Evolutionary conservation across 2,797 vertebrate genomes (phyloP), one percentile per base, ranked within the genome.

Genomic region (Nannoperca obscura): DNA sequence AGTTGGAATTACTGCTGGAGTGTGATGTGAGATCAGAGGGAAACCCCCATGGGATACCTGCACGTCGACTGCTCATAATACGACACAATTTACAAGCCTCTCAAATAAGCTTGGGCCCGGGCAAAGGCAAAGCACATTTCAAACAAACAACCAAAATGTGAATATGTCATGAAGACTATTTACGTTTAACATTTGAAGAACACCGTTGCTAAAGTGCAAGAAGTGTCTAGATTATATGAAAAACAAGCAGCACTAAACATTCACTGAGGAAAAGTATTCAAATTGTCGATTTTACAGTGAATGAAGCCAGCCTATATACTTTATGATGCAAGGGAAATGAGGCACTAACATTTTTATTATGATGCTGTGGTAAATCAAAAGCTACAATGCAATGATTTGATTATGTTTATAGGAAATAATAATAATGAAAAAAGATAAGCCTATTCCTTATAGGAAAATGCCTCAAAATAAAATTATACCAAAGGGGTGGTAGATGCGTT

Each of bases 1-100:
- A 89, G 81, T 72, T 81, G 88, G 89, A 93, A 92, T 87, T 88
- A 93, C 89, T 88, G 91, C 91, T 80, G 89, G 89, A 88, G 77
- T 88, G 87, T 85, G 88, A 93, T 87, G 86, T 54, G 86, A 88
- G 87, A 91, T 84, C 87, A 88, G 86, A 87, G 82, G 86, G 88
- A 91, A 93, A 84, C 85, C 91, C 87, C 88, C 82, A 88, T 71
- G 88, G 87, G 90, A 92, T 83, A 92, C 90, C 88, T 90, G 83
- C 83, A 89, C 88, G 74, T 30, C 49, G 78, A 78, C 85, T 76
- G 71, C 86, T 82, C 74, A 68, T 76, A 81, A 89, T 76, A 70
- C 58, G n/a, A 77, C 27, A n/a, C 80, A 67, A 83, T 84, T 81
- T 66, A 82, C 80, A 71, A 79, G 79, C 70, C 68, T 68, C 66